A percentile compares a stretch with the other conserved stretches of the same genome.
Evolutionary conservation across 2,113 vertebrate species (phyloP).

Genomic region (Stegostoma tigrinum): DNA sequence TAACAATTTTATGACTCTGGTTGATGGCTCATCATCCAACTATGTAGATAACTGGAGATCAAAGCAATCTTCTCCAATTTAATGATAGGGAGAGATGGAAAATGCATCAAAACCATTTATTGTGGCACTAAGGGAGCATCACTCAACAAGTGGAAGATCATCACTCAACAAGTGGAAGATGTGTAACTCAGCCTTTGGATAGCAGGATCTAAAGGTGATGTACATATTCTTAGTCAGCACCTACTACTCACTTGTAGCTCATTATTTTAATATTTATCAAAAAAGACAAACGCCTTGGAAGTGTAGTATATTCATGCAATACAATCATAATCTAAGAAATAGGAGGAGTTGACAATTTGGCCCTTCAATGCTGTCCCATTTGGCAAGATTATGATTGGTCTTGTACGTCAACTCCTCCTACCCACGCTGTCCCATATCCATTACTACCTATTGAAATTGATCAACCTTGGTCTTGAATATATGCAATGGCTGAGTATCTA

Average conservation of each 20-base stretch:
- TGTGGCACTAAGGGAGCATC: not conserved
- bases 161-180: not conserved
- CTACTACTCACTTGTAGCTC: not conserved
- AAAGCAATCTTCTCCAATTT: not conserved
- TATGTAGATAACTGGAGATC: not conserved
- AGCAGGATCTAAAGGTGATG: not conserved
- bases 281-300: not conserved
- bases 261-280: not conserved
- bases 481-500: not conserved
- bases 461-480: not conserved
- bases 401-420: not conserved
- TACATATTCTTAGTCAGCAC: not conserved
- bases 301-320: not conserved
- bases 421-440: not conserved
- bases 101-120: not conserved
- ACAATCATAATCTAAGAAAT: not conserved
- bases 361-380: not conserved
- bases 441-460: not conserved
- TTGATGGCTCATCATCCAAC: not conserved
- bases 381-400: not conserved
- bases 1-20: too few relatives aligned
- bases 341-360: not conserved
- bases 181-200: not conserved
- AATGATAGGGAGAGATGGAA: not conserved
- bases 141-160: not conserved